Evolutionary conservation across 2,797 vertebrate genomes (phyloP).

Genomic region (Triplophysa yarkandensis): DNA sequence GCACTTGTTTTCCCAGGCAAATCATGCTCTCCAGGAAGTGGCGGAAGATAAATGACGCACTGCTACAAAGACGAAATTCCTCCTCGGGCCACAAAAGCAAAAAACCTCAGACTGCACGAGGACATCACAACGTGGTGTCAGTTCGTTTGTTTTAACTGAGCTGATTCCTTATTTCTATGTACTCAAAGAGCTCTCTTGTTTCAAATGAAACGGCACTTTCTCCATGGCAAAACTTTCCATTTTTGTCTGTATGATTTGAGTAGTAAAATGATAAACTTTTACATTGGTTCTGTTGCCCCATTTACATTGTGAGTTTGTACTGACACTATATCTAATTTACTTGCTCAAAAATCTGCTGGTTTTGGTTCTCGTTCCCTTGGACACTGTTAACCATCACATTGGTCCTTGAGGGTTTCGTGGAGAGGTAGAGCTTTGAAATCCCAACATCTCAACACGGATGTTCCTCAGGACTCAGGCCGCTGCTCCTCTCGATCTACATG

Average conservation of each 20-base stretch:
- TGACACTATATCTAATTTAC: too few relatives aligned
- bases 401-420: too few relatives aligned
- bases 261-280: too few relatives aligned
- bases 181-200: constrained; percentile 79
- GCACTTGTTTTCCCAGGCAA: constrained; percentile 65
- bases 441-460: too few relatives aligned
- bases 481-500: too few relatives aligned
- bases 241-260: not conserved
- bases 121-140: constrained; percentile 70
- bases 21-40: constrained; percentile 60
- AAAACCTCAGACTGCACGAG: constrained; percentile 78
- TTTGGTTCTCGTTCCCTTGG: too few relatives aligned
- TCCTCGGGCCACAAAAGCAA: constrained; percentile 75
- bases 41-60: constrained; percentile 45
- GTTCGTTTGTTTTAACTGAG: constrained; percentile 74
- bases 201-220: constrained; percentile 18
- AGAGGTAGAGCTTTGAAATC: too few relatives aligned
- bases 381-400: too few relatives aligned
- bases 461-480: too few relatives aligned
- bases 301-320: too few relatives aligned
- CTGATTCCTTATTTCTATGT: constrained; percentile 76
- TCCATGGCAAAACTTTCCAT: not conserved
- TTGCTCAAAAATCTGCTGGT: too few relatives aligned
- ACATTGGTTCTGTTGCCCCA: too few relatives aligned
- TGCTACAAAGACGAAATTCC: constrained; percentile 56